phyloP scores from a whole-genome alignment of 2,888 invertebrate genomes.

The Eustalomyia histrio region DNA sequence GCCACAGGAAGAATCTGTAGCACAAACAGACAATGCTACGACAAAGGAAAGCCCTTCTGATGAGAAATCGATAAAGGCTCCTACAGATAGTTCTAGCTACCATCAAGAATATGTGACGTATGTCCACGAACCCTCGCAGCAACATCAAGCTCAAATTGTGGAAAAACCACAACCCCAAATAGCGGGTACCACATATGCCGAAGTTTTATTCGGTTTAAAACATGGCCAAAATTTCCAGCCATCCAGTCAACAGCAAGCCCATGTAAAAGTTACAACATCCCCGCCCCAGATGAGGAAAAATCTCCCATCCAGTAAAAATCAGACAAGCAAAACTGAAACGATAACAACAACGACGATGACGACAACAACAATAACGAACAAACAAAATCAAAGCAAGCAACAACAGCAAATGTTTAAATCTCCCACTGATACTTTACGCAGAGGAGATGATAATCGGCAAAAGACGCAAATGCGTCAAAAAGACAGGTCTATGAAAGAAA shows the following conservation, averaged over 20 bases:
- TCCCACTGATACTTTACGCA: constrained; percentile 72
- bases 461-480: constrained; percentile 39
- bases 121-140: constrained; percentile 39
- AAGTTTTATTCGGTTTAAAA: constrained; percentile 76
- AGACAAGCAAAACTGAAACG: constrained; percentile 75
- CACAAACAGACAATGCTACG: constrained; percentile 21
- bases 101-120: constrained; percentile 49
- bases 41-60: neutral
- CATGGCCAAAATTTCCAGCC: constrained; percentile 80
- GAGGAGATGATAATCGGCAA: constrained; percentile 68
- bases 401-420: constrained; percentile 69
- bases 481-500: constrained; percentile 55
- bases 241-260: constrained; percentile 79
- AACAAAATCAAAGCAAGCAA: constrained; percentile 46
- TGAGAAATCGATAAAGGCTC: constrained; percentile 43
- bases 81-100: constrained; percentile 17
- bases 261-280: constrained; percentile 54
- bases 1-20: constrained; percentile 60
- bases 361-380: constrained; percentile 58
- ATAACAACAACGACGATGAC: constrained; percentile 67
- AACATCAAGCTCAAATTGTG: constrained; percentile 54
- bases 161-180: constrained; percentile 56
- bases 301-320: constrained; percentile 70
- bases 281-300: constrained; percentile 47
- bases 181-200: constrained; percentile 75